Evolutionary conservation across 2,888 invertebrate genomes (phyloP).

Genomic region (Pherbina coryleti): DNA sequence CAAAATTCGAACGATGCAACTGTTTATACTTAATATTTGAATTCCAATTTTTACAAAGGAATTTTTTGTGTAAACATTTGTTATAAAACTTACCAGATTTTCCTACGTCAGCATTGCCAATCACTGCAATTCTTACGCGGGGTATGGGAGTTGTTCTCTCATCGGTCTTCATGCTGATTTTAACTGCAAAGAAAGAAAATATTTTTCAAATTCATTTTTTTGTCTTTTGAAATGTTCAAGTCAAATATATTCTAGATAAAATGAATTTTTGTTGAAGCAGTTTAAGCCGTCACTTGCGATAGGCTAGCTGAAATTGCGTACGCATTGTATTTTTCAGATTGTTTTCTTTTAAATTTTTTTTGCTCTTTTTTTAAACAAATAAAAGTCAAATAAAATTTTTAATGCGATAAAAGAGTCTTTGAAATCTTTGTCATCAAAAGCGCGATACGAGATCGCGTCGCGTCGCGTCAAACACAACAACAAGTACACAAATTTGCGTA

Average conservation of each 20-base stretch:
- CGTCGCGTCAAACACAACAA: not conserved
- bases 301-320: too few species aligned
- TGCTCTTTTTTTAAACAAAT: too few species aligned
- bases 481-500: not conserved
- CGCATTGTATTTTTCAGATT: too few species aligned
- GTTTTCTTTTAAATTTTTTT: too few species aligned
- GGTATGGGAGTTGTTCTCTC: slow-evolving; percentile 75
- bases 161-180: slow-evolving; percentile 72
- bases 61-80: not conserved
- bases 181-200: slow-evolving; percentile 40
- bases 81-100: slow-evolving; percentile 77
- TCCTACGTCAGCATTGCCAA: slow-evolving; percentile 83
- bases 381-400: too few species aligned
- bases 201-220: not conserved
- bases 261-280: too few species aligned
- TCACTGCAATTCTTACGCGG: slow-evolving; percentile 80
- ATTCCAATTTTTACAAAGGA: not conserved
- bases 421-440: not conserved
- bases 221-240: too few species aligned
- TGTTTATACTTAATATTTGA: not conserved
- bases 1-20: too few species aligned
- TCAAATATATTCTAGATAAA: too few species aligned
- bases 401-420: too few species aligned
- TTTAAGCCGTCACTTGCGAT: too few species aligned
- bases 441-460: not conserved